Evolutionary conservation across 2,797 vertebrate species (phyloP).

Genomic region (Odontamblyopus rebecca): DNA sequence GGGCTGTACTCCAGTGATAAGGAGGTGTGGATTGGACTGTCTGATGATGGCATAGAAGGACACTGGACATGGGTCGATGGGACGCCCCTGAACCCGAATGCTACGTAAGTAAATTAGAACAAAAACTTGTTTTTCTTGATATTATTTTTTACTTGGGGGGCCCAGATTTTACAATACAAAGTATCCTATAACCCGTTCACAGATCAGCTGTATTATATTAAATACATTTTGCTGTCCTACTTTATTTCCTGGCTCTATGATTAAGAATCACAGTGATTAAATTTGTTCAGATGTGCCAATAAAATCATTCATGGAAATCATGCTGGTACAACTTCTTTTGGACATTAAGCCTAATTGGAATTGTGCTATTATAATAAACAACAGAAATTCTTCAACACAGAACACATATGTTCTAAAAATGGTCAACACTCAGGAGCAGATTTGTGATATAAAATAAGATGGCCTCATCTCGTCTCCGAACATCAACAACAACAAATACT

Average conservation of each 20-base stretch:
- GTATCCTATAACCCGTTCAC: too few species aligned
- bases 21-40: slow-evolving; percentile 66
- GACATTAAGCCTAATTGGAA: too few species aligned
- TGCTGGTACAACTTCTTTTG: too few species aligned
- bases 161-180: too few species aligned
- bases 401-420: not conserved
- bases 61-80: slow-evolving; percentile 66
- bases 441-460: not conserved
- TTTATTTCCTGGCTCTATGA: too few species aligned
- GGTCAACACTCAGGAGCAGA: not conserved
- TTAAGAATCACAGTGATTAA: too few species aligned
- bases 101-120: slow-evolving; percentile 29
- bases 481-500: not conserved
- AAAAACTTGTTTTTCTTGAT: not conserved
- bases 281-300: too few species aligned
- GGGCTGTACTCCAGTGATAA: slow-evolving; percentile 34
- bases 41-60: slow-evolving; percentile 51
- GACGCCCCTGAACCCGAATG: slow-evolving; percentile 29
- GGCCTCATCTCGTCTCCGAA: not conserved
- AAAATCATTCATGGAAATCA: too few species aligned
- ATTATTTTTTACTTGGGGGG: too few species aligned
- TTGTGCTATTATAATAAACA: too few species aligned
- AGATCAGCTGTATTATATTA: too few species aligned
- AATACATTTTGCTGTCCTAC: too few species aligned
- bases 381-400: not conserved